phyloP scores from a whole-genome alignment of 1,140 invertebrate genomes.

The Sycophila sp. region DNA sequence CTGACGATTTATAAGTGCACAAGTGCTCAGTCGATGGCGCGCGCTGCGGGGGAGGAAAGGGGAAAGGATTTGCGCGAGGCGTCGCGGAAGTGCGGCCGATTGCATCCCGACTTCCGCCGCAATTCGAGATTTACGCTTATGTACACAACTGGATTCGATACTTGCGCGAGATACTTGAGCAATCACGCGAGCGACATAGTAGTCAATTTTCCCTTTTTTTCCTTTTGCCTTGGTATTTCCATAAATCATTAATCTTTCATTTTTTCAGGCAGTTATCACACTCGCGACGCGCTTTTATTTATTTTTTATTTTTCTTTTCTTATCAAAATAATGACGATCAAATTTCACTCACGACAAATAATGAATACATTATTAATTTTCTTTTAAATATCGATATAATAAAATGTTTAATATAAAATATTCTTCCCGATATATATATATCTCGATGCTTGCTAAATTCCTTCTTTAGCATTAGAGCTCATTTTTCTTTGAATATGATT shows the following conservation, averaged over 20 bases:
- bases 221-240: conserved; percentile 25
- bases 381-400: conserved; percentile 42
- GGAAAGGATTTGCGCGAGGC: conserved; percentile 7
- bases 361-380: conserved; percentile 35
- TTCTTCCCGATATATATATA: conserved; percentile 54
- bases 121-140: too few relatives aligned
- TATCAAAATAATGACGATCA: conserved; percentile 51
- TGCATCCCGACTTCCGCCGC: too few relatives aligned
- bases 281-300: background rate
- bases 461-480: background rate
- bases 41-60: conserved; percentile 18
- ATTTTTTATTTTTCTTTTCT: background rate
- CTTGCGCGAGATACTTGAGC: too few relatives aligned
- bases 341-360: conserved; percentile 44
- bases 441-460: conserved; percentile 35
- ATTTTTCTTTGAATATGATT: conserved; percentile 26
- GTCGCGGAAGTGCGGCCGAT: conserved; percentile 24
- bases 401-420: conserved; percentile 61
- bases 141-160: too few relatives aligned
- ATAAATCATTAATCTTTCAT: conserved; percentile 15
- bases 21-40: conserved; percentile 18
- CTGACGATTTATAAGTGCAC: conserved; percentile 24
- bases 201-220: conserved; percentile 17
- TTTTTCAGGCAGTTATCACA: background rate
- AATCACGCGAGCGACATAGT: too few relatives aligned